Base-by-base conservation (phyloP, 1,140 invertebrate species). In the Psilanteris sp. region DNA sequence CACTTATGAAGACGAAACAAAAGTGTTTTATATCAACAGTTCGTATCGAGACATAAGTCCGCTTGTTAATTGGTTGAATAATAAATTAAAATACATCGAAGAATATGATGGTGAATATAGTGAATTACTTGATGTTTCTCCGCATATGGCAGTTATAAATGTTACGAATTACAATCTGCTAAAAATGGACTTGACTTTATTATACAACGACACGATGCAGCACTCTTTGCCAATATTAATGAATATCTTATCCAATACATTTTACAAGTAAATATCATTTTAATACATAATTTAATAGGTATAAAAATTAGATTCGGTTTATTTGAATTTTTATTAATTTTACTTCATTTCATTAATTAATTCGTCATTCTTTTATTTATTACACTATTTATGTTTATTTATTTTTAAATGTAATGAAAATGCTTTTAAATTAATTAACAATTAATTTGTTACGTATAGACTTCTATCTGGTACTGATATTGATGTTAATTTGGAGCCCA, bases 191-290 rank as follows among this genome's bases (percentile, higher is more conserved):
- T 89, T 93, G 66, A 91, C 90, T n/a, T 85, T 92, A 18, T 88
- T 93, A 44, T 95, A 95, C 87, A 96, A 96, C 80, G 93, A 94
- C 78, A 94, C 94, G 0, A 92, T 91, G 78, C 91, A 93, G 29
- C 95, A 96, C 87, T 92, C 93, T 24, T 87, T 96, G 61, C 94
- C 95, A 1, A 92, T 95, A 39, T 86, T 94, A 8, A 87, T 96
- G 16, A 95, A 95, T 83, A 81, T 94, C 16, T 87, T 96, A 48
- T 93, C 91, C 48, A 95, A 95, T 83, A 90, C 90, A 18, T 88
- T 94, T 52, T 90, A 93, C 82, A 92, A 89, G 92, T 93, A 82
- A 68, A 22, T 43, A 11, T 5, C 18, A 20, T 3, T 20, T 20
- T 3, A 20, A 20, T 20, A 20, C 5, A 20, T 20, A 5, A 20